Conservation (phyloP, 30 jellyfish, hydroid and myxozoan species). For the Rhopilema esculentum region DNA sequence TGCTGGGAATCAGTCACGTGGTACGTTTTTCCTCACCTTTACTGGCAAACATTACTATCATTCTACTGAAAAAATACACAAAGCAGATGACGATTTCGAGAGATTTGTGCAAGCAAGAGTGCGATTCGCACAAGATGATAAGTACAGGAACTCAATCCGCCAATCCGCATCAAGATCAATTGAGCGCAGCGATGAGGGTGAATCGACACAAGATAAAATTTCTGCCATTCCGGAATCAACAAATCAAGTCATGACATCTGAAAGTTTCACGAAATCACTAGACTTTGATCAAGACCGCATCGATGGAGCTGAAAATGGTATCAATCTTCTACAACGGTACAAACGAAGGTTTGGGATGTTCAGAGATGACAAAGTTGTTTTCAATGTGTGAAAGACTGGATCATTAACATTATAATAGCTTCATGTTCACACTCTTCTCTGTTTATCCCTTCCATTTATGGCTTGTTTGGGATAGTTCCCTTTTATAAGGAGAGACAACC, state of each 20-base stretch:
- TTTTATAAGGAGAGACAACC: too few species aligned
- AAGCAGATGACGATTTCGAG: conserved; percentile 40
- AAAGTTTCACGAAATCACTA: neutral
- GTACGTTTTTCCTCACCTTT: conserved; percentile 65
- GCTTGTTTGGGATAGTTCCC: too few species aligned
- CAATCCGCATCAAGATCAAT: conserved; percentile 60
- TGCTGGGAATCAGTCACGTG: conserved; percentile 12
- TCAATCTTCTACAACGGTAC: neutral
- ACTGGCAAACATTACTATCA: conserved; percentile 65
- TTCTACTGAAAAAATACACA: conserved; percentile 48
- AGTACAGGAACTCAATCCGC: conserved; percentile 62
- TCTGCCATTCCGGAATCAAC: conserved; percentile 4
- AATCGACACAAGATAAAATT: neutral
- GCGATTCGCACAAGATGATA: conserved; percentile 68
- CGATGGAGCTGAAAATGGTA: neutral
- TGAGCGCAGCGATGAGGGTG: conserved; percentile 70
- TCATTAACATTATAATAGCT: too few species aligned
- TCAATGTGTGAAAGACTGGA: neutral
- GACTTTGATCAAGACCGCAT: conserved; percentile 2
- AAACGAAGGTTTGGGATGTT: neutral
- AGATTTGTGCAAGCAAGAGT: conserved; percentile 20
- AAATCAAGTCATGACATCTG: conserved; percentile 11
- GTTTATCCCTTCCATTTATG: too few species aligned
- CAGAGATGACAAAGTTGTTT: neutral
- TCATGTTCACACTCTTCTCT: too few species aligned